A percentile compares a stretch with the other conserved stretches of the same genome.
Evolutionary conservation across 2,888 invertebrate genomes (phyloP).

Genomic region (Cantharis rustica): DNA sequence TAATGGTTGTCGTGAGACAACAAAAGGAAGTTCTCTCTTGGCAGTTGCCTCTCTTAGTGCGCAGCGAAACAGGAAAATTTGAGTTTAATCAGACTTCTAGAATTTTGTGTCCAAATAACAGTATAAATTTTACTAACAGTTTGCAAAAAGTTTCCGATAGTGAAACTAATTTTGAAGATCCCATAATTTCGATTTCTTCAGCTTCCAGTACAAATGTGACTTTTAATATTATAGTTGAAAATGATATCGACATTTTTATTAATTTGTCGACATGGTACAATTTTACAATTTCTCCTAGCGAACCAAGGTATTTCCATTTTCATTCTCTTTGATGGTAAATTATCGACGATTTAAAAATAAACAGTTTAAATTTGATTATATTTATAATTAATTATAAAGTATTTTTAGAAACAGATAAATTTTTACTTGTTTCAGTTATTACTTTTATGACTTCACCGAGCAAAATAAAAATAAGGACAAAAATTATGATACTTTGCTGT

Average conservation of each 20-base stretch:
- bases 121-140: constrained; percentile 33
- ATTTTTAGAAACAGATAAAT: background rate
- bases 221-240: constrained; percentile 65
- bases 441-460: constrained; percentile 38
- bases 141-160: constrained; percentile 6
- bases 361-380: too few relatives aligned
- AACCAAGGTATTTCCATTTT: constrained; percentile 61
- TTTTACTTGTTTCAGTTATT: constrained; percentile 27
- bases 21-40: constrained; percentile 77
- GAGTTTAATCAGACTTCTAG: constrained; percentile 64
- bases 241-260: constrained; percentile 65
- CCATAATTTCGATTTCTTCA: constrained; percentile 56
- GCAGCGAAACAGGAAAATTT: constrained; percentile 51
- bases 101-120: constrained; percentile 65
- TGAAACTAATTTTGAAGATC: constrained; percentile 35
- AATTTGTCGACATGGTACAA: constrained; percentile 54
- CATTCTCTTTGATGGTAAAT: background rate
- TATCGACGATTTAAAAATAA: too few relatives aligned
- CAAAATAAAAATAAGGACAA: constrained; percentile 34
- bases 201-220: constrained; percentile 62
- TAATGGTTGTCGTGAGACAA: constrained; percentile 76
- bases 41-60: constrained; percentile 73
- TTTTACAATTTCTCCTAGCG: constrained; percentile 56
- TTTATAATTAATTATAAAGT: too few relatives aligned
- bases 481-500: constrained; percentile 58